These are phyloP conservation scores for Dolichotis patagonum DNA, from an alignment of 2,113 vertebrate species.

Conservation along the genomic window DNA sequence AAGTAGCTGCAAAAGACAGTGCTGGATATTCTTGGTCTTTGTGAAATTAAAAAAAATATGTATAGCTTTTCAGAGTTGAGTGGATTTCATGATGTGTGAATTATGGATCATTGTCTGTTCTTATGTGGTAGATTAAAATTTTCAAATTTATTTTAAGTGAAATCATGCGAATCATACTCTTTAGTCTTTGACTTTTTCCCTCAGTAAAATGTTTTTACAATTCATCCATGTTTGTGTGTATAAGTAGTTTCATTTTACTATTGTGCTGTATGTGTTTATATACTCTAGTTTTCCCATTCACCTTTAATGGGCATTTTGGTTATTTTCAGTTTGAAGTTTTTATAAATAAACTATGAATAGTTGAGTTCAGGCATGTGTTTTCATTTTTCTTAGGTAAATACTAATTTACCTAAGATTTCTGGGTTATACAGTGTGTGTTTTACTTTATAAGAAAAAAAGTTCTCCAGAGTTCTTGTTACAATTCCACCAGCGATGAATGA, in stretches of 20 bases:
- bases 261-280: background rate
- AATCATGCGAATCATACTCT: background rate
- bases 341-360: background rate
- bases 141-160: background rate
- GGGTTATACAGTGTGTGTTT: background rate
- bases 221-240: background rate
- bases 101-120: background rate
- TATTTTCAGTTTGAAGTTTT: background rate
- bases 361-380: background rate
- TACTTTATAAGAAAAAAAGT: background rate
- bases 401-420: background rate
- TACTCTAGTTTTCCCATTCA: background rate
- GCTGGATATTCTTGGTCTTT: background rate
- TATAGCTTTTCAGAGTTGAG: background rate
- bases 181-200: background rate
- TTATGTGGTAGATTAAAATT: background rate
- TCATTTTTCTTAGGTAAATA: conserved; percentile 20
- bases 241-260: background rate
- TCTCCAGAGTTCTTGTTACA: background rate
- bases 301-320: background rate
- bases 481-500: background rate
- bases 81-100: background rate
- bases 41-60: background rate
- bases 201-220: background rate
- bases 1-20: background rate